Evolutionary conservation across 2,797 vertebrate species (phyloP), one percentile per base, ranked within the genome.

Genomic region (Ataeniobius toweri): DNA sequence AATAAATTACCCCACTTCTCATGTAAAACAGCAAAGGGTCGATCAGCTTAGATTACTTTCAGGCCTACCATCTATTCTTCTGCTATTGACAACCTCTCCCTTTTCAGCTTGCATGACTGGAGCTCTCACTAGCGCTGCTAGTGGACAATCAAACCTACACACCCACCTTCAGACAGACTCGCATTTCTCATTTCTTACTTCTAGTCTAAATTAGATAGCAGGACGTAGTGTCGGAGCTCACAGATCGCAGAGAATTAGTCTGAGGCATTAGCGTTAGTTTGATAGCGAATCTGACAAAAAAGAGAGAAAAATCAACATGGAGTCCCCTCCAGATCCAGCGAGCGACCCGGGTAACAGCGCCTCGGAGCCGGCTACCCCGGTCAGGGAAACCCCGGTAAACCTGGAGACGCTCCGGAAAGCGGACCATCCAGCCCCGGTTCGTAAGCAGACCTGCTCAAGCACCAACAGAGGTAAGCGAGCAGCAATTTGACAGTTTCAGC

Each of bases 241-340:
- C 95, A 95, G 93, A 95, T 95, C 94, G 94, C 94, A 85, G 85
- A 95, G 90, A 96, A 95, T 94, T 95, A 94, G 95, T 95, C 95
- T 88, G 76, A 96, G 96, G 96, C 90, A 82, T 81, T 80, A 89
- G 89, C 89, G 82, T 79, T 89, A 94, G 86, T 90, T 86, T 76
- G 91, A 86, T 86, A 89, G 90, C 83, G 50, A 91, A 92, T 74
- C 93, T 83, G 86, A 93, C 89, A 94, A 93, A 90, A 92, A 92
- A 73, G 93, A 83, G 87, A 93, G 89, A 94, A 41, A 70, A 70
- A 93, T 95, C 96, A 96, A 97, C 96, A 98, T 98, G 97, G 97
- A 98, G 96, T 97, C 97, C 94, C 97, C 97, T 95, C 97, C 97
- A 95, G 97, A 97, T 96, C 97, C 97, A 95, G 96, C 96, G 92